These are phyloP conservation scores for Pheosia gnoma DNA, from an alignment of 2,888 invertebrate species.

Conservation along the genomic window DNA sequence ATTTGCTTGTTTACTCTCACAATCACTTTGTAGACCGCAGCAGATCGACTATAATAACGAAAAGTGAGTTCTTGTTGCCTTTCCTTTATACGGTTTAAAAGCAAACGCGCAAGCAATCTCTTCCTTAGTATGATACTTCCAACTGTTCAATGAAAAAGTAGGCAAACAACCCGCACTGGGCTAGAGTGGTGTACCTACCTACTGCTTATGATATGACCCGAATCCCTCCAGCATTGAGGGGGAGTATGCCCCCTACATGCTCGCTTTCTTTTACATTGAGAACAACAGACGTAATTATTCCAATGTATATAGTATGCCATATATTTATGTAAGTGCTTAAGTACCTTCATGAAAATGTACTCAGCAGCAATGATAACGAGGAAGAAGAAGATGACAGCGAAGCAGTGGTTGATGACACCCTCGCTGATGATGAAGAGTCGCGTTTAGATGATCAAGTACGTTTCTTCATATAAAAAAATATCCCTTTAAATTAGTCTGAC, in stretches of 20 bases:
- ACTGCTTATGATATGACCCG: too few species aligned
- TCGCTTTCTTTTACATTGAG: too few species aligned
- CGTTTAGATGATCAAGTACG: constrained; percentile 41
- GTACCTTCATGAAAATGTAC: constrained; percentile 8
- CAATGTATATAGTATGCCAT: too few species aligned
- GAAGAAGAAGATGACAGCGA: constrained; percentile 56
- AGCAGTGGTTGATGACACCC: constrained; percentile 39
- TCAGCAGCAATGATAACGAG: constrained; percentile 52
- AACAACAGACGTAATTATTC: too few species aligned
- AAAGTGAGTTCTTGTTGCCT: constrained; percentile 47
- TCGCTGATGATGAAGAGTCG: constrained; percentile 40
- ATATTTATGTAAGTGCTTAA: too few species aligned
- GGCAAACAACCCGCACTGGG: too few species aligned
- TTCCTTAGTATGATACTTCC: too few species aligned
- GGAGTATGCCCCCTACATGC: too few species aligned
- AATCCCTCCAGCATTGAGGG: too few species aligned
- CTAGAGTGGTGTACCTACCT: too few species aligned
- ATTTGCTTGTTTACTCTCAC: constrained; percentile 33
- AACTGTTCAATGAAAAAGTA: too few species aligned
- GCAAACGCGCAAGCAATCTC: constrained; percentile 10
- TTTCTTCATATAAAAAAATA: background rate
- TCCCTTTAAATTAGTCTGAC: too few species aligned
- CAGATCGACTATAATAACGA: constrained; percentile 47
- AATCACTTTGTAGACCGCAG: constrained; percentile 46
- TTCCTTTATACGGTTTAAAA: background rate